Conservation (phyloP, 2,888 invertebrate genomes). For the Catocala sponsa region DNA sequence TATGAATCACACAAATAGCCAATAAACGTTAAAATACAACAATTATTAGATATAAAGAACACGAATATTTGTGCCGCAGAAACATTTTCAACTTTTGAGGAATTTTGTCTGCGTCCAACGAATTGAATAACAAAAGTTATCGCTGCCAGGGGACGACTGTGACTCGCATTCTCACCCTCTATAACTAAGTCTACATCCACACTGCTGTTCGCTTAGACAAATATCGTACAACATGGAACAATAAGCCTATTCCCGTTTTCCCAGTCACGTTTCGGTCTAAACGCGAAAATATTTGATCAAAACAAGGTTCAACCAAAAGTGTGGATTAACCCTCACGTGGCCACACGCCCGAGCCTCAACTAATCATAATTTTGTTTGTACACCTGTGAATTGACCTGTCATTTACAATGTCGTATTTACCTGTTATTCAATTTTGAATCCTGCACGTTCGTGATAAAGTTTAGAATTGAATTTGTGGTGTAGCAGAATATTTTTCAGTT, state of each 20-base stretch:
- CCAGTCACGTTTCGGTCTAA: not conserved
- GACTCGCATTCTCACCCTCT: constrained; percentile 12
- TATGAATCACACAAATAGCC: too few species aligned
- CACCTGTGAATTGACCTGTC: constrained; percentile 42
- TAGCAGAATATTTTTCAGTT: not conserved
- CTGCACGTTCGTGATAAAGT: constrained; percentile 22
- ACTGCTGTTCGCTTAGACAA: not conserved
- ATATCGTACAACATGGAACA: constrained; percentile 1
- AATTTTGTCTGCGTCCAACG: constrained; percentile 20
- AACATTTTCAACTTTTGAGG: not conserved
- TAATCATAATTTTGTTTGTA: constrained; percentile 46
- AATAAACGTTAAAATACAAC: too few species aligned
- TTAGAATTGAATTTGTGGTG: constrained; percentile 6
- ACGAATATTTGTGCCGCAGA: too few species aligned
- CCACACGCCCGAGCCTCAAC: constrained; percentile 25
- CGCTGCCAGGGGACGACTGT: constrained; percentile 28
- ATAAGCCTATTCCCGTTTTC: not conserved
- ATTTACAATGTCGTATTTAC: constrained; percentile 27
- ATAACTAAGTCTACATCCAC: not conserved
- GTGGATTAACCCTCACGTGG: not conserved
- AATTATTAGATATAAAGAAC: too few species aligned
- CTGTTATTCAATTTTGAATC: constrained; percentile 32
- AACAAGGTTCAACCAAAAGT: not conserved
- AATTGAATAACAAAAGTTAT: constrained; percentile 45
- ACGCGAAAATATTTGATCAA: not conserved